Base-by-base conservation (phyloP, 2,113 vertebrate species). In the Laterallus jamaicensis region DNA sequence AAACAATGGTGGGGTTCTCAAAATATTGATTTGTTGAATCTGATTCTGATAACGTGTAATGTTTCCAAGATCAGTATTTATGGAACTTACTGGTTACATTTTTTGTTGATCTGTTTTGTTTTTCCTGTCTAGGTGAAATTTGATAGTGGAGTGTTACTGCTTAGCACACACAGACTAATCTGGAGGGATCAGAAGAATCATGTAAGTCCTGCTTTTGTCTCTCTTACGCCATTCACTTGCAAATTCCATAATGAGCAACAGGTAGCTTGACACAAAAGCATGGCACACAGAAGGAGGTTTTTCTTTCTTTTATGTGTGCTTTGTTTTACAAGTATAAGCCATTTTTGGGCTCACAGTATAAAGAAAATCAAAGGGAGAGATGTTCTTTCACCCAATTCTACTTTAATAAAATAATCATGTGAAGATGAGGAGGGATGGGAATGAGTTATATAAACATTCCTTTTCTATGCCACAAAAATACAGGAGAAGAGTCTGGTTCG, bases 181-280 rank as follows among this genome's bases (percentile, higher is more conserved):
- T 99, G 99, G 99, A 99, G 99, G 96, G 99, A 99, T 95, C 97
- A 98, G 68, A 99, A 99, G 96, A 99, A 99, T 94, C 98, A 99
- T 90, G 99, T 99, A 98, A 98, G 98, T 92, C 28, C 15, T 6
- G 18, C 11, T 49, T 83, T 11, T 44, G 39, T 56, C 12, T 71
- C 26, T 25, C 59, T 19, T 67, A 15, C 22, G 11, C 40, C 16
- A n/a, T 63, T 77, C 26, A 40, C 0, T 20, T 86, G 5, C 74
- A 68, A 86, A 92, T 86, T 82, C 37, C 2, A 0, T 75, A 25
- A n/a, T 56, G 68, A 93, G 54, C 25, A 68, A 35, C 20, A 60
- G 49, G 39, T 68, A 81, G 52, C 15, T 81, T 78, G 42, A 54
- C 58, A 3, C 78, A 35, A 56, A 71, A 67, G 83, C 6, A 11